Percentiles rank a stretch among this genome's conserved stretches.
These are phyloP conservation scores for Ectemnius cavifrons DNA, from an alignment of 2,888 invertebrate genomes.

Conservation along the genomic window DNA sequence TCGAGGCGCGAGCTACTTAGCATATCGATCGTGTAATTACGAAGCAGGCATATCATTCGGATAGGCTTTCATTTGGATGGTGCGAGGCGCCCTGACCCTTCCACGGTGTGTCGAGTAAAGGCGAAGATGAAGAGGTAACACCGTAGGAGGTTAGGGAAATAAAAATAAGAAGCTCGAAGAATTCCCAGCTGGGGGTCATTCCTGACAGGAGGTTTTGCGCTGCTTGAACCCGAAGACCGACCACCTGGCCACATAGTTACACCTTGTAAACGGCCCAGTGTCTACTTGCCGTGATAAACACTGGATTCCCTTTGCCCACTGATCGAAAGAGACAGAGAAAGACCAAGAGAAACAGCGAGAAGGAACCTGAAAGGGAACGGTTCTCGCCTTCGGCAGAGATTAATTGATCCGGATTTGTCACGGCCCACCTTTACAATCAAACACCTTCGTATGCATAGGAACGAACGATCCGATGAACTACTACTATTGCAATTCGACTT, in stretches of 20 bases:
- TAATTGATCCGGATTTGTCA: constrained; percentile 72
- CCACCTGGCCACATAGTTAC: constrained; percentile 68
- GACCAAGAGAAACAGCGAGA: constrained; percentile 7
- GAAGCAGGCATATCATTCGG: constrained; percentile 22
- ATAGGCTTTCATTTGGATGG: constrained; percentile 4
- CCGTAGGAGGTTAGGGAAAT: constrained; percentile 70
- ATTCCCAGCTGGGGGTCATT: constrained; percentile 72
- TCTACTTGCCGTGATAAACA: constrained; percentile 60
- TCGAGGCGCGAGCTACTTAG: constrained; percentile 61
- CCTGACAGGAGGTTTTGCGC: constrained; percentile 61
- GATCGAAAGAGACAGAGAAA: constrained; percentile 17
- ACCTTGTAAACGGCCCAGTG: constrained; percentile 59
- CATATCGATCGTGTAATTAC: constrained; percentile 69
- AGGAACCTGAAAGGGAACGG: constrained; percentile 26
- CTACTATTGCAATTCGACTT: too few species aligned
- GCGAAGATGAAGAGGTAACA: constrained; percentile 73
- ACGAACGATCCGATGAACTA: too few species aligned
- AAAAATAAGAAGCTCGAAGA: constrained; percentile 64
- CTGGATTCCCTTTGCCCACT: neutral
- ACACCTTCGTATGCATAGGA: too few species aligned
- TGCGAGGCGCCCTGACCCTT: constrained; percentile 18
- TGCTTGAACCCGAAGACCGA: constrained; percentile 57
- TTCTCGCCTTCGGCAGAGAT: constrained; percentile 57
- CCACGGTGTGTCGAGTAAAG: constrained; percentile 24
- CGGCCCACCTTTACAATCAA: constrained; percentile 57